Base-by-base conservation (phyloP, 2,888 invertebrate genomes). In the Cheilosia vulpina region DNA sequence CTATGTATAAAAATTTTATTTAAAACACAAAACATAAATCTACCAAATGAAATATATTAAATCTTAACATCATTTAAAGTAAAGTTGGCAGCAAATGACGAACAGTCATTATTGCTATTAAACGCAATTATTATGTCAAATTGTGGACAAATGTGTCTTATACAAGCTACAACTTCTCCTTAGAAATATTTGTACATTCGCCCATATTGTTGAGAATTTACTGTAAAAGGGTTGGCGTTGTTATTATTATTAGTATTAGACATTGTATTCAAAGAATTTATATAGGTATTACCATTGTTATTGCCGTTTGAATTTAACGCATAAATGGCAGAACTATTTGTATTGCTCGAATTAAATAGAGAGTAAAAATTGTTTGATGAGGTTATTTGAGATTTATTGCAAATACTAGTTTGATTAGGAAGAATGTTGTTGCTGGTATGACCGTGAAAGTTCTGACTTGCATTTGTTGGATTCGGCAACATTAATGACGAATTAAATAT, bases 151-250 rank as follows among this genome's bases (percentile, higher is more conserved):
- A 21, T 60, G 69, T 52, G 77, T 53, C 73, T 13, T 41, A 13
- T n/a, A 31, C 2, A 68, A 62, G 75, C 50, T 15, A 45, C n/a
- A 45, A 41, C 38, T 66, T 41, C 15, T 34, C 52, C 78, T 88
- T 88, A 88, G 79, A 88, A 88, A 87, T 88, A 88, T 82, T 88
- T 88, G 87, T 88, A 88, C 87, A 87, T 87, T 77, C 87, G 87
- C 43, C 84, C 84, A 60, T 83, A 87, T 47, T 82, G 81, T 69
- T 88, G 87, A 17, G 69, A 79, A 53, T 53, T 78, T n/a, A 60
- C 71, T 55, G 76, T 24, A 15, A 84, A 43, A 34, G 60, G 63
- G 19, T 79, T 84, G n/a, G 17, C 55, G 34, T 73, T 75, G 31
- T 43, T 84, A 50, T 68, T 84, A 38, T 57, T 84, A 55, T 58